Evolutionary conservation across 1,140 invertebrate species (phyloP), one percentile per base, ranked within the genome.

Genomic region (Maniola jurtina): DNA sequence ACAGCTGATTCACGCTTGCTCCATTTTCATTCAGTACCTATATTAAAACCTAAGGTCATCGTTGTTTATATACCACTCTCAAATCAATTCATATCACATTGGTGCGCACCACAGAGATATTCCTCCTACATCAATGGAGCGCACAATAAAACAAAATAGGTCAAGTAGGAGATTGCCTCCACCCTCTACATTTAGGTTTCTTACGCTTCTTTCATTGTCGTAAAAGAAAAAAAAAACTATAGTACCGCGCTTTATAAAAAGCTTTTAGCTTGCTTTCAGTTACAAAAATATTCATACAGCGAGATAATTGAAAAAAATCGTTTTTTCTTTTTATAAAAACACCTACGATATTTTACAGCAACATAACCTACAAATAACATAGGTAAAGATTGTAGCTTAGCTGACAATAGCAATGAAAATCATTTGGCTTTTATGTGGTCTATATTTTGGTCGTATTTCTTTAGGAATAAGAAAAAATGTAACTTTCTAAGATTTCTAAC

Each of bases 31-130:
- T 56, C 56, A 50, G 50, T 60, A 66, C 50, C 6, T 48, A 55
- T 11, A 67, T 67, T 64, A 64, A 68, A 68, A 68, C 59, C 66
- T 64, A 68, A 68, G 66, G 66, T 52, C 61, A 55, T 33, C 14
- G 61, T 60, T 68, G 25, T 58, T 68, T 68, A 61, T 68, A 63
- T 14, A 16, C 47, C 55, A 58, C 50, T 63, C 61, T 68, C n/a
- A n/a, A n/a, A 52, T 25, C 25, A 25, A n/a, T n/a, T 25, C 1
- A 25, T 4, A 25, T 25, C 25, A 25, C 25, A 4, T 25, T 25
- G 25, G 25, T 2, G 25, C 4, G 25, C 25, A 25, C 25, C 25
- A 25, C 25, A 25, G 25, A 25, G 4, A 25, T 25, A 25, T 25
- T 25, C 25, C 25, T 25, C 25, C 25, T 25, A 25, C 25, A 25